Evolutionary conservation across 2,113 vertebrate genomes (phyloP), one percentile per base, ranked within the genome.

Genomic region (Strigops habroptila): DNA sequence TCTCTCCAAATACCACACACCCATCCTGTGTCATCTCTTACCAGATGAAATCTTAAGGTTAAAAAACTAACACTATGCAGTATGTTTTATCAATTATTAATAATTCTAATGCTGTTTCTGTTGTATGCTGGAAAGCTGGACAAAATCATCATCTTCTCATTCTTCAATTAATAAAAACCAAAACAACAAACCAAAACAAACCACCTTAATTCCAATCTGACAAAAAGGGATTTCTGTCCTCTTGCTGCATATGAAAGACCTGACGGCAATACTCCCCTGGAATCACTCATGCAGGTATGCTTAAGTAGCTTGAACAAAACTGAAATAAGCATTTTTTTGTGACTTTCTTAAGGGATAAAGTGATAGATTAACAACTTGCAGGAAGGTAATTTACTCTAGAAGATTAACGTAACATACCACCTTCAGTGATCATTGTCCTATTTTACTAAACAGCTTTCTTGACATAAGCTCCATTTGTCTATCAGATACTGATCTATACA

Each of bases 371-470:
- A 43, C 17, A 84, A 53, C 4, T 19, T 18, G 16, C 30, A 85
- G 11, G 31, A 70, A 78, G 12, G 11, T 24, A 70, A 68, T 22
- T 60, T 1, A 8, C 41, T 39, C 13, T 8, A 21, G 11, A 35
- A 69, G 12, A 59, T 8, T 8, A 83, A 25, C 2, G 4, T 24
- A 63, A n/a, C 0, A 1, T 16, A 46, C 1, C 23, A 64, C 27
- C 14, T 35, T n/a, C 11, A 9, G 44, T 22, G 16, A 22, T 25
- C 18, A 12, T 2, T 25, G 7, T 17, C 67, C 12, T 57, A 16
- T 18, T 65, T 84, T 14, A 75, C 1, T 0, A 5, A 37, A 35
- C 0, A 1, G 14, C 8, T 81, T 83, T 63, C n/a, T 35, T 33
- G 28, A 14, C 9, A 31, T 28, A 43, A 76, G 4, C 18, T 73